Percentiles rank a stretch among this genome's conserved stretches.
Conservation (phyloP, 1,140 invertebrate species). For the Heliconius himera region DNA sequence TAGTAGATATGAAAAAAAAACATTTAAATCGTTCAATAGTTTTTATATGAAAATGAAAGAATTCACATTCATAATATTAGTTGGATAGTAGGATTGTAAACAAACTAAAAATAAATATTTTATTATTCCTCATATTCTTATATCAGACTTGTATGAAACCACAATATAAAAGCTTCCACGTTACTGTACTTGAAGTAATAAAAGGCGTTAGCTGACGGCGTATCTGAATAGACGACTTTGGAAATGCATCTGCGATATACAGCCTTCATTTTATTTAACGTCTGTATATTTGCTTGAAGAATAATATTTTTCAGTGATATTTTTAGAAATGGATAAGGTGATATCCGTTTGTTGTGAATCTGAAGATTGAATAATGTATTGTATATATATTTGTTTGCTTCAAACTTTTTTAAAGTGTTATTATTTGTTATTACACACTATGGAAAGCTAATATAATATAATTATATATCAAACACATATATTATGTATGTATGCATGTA, state of each 20-base stretch:
- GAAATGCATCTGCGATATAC: conserved; percentile 5
- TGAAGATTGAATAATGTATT: too few species aligned
- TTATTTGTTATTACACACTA: too few species aligned
- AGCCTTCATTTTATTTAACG: conserved; percentile 4
- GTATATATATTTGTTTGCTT: too few species aligned
- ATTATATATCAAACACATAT: too few species aligned
- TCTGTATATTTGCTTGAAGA: neutral
- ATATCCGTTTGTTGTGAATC: neutral
- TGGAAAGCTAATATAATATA: too few species aligned
- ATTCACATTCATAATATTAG: too few species aligned
- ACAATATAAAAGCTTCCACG: neutral
- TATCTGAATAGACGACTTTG: conserved; percentile 10
- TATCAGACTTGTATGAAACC: neutral
- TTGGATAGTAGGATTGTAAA: neutral
- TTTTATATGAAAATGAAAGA: too few species aligned
- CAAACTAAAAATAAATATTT: neutral
- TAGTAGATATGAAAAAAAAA: too few species aligned
- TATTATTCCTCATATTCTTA: neutral
- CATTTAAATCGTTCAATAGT: too few species aligned
- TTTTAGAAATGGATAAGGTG: neutral
- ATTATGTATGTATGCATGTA: too few species aligned
- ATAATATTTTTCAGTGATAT: neutral
- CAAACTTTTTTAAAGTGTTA: too few species aligned
- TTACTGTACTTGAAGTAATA: conserved; percentile 8
- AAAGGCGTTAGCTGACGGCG: conserved; percentile 5